Base-by-base conservation (phyloP, 2,113 vertebrate genomes). In the Melanerpes aurifrons region DNA sequence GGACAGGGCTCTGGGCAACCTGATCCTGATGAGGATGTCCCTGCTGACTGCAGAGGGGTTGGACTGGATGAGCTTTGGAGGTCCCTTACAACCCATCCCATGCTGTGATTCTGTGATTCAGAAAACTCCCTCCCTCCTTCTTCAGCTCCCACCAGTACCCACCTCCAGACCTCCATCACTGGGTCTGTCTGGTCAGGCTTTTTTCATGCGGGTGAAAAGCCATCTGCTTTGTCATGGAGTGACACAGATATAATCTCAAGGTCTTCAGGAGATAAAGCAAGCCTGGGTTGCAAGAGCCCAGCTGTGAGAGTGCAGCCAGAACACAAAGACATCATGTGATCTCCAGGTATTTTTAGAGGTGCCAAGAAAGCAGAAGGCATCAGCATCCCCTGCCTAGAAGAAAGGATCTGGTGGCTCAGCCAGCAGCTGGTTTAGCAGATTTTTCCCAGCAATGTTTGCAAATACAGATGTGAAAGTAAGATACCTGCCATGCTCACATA, bases 321-420 rank as follows among this genome's bases (percentile, higher is more conserved):
- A 31, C 16, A 82, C 2, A 68, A 45, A 70, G 31, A 57, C 16
- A 17, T 11, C 0, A 0, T 32, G 20, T 1, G 2, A 4, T 40
- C 16, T 87, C 45, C 18, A 31, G 63, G 13, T 76, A 50, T 56
- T 70, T 75, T 79, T 16, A 58, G 50, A 68, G 6, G 4, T 48
- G 28, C 3, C 7, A 26, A 83, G 57, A 66, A 82, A 92, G 37
- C 37, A 75, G 69, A 90, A 83, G 16, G 40, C 15, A 86, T 4
- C 22, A 70, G 56, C 17, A 63, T 15, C 26, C 59, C 25, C 20
- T 20, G 21, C 40, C 72, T 70, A 57, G n/a, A 82, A 67, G n/a
- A 57, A 61, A 11, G 4, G 16, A 77, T 40, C 24, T 67, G n/a
- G 9, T 78, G 32, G 58, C 29, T 88, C 15, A 73, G 48, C 32